These are phyloP conservation scores for Watsonalla binaria DNA, from an alignment of 2,888 invertebrate species.

Conservation along the genomic window DNA sequence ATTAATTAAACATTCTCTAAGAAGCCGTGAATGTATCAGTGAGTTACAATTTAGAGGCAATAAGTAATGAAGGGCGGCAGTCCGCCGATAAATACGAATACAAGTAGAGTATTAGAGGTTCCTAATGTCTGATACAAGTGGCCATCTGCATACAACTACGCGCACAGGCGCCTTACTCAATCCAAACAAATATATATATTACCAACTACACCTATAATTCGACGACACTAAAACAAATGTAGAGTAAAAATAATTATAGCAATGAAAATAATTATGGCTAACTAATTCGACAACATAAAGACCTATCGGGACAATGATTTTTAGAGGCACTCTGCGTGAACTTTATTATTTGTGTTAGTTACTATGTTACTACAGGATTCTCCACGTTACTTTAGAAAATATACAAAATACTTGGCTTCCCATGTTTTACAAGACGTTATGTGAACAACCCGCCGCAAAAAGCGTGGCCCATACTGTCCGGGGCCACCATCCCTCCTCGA, in stretches of 20 bases:
- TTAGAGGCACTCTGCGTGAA: conserved; percentile 76
- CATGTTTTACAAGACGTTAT: conserved; percentile 24
- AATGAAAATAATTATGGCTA: conserved; percentile 72
- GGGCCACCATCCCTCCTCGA: conserved; percentile 22
- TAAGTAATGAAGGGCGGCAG: conserved; percentile 27
- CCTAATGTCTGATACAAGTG: conserved; percentile 53
- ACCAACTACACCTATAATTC: conserved; percentile 68
- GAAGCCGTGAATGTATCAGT: conserved; percentile 55
- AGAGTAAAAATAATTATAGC: conserved; percentile 58
- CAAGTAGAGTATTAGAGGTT: conserved; percentile 31
- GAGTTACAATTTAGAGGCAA: conserved; percentile 34
- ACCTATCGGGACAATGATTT: conserved; percentile 63
- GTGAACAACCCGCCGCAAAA: conserved; percentile 24
- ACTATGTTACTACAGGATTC: conserved; percentile 51
- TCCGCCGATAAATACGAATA: conserved; percentile 37
- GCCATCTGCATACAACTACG: conserved; percentile 26
- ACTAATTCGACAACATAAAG: conserved; percentile 44
- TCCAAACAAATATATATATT: conserved; percentile 51
- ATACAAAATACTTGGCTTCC: conserved; percentile 51
- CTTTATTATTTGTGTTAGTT: conserved; percentile 56
- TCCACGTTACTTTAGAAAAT: conserved; percentile 50
- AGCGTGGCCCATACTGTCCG: conserved; percentile 24
- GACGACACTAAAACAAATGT: conserved; percentile 55
- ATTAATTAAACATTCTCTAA: conserved; percentile 54
- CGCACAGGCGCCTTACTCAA: conserved; percentile 19